A percentile compares a stretch with the other conserved stretches of the same genome.
Conservation (phyloP, 2,888 invertebrate species). For the Notocelia uddmanniana region DNA sequence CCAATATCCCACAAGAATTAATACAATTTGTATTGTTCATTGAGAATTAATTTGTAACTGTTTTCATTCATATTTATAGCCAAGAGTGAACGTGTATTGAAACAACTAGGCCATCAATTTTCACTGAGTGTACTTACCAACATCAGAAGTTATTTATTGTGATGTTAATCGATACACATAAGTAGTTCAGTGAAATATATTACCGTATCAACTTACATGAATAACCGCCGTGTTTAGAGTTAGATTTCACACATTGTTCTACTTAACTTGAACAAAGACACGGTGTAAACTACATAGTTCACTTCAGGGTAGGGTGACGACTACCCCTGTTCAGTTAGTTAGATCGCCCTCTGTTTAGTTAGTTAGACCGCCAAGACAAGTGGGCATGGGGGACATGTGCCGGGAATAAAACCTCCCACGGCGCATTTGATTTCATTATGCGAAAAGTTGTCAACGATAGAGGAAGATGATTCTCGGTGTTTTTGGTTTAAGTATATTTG, state of each 20-base stretch:
- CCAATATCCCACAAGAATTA: no score
- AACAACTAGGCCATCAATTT: background rate
- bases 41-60: background rate
- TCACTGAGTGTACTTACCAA: background rate
- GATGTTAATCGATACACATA: background rate
- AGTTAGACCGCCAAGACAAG: slow-evolving; percentile 24
- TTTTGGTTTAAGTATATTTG: background rate
- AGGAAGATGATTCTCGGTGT: background rate
- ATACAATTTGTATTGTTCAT: background rate
- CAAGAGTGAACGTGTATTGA: background rate
- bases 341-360: slow-evolving; percentile 23
- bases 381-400: slow-evolving; percentile 6
- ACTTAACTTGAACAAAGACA: background rate
- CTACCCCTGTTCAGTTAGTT: slow-evolving; percentile 21
- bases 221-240: background rate
- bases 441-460: background rate
- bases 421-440: slow-evolving; percentile 28
- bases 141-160: background rate
- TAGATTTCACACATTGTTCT: background rate
- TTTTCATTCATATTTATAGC: background rate
- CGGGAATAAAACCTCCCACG: slow-evolving; percentile 7
- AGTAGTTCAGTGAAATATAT: background rate
- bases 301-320: slow-evolving; percentile 5
- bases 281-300: slow-evolving; percentile 4
- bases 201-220: background rate